These are phyloP conservation scores for Microtus agrestis DNA, from an alignment of 2,797 vertebrate species.

Conservation along the genomic window DNA sequence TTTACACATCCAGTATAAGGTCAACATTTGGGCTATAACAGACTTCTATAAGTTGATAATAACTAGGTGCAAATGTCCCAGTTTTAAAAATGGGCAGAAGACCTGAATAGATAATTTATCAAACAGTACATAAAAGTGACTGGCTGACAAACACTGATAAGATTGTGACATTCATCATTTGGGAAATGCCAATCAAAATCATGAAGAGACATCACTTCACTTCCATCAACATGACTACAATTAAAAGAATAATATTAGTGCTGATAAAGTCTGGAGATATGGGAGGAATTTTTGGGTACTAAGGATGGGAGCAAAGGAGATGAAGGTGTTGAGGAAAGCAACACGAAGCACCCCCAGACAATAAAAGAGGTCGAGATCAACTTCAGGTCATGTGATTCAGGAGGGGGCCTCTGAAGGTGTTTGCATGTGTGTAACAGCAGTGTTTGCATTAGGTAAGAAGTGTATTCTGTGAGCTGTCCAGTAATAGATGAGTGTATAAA, in stretches of 20 bases:
- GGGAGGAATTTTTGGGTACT: not conserved
- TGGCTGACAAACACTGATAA: not conserved
- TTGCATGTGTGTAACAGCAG: not conserved
- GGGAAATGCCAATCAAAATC: not conserved
- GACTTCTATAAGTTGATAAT: not conserved
- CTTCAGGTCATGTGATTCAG: not conserved
- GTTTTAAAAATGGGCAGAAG: not conserved
- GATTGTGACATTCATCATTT: not conserved
- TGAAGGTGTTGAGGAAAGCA: not conserved
- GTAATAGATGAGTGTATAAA: not conserved
- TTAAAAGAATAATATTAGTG: not conserved
- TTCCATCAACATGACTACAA: not conserved
- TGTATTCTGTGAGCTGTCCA: not conserved
- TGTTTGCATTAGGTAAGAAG: not conserved
- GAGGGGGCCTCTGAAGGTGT: not conserved
- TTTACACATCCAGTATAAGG: not conserved
- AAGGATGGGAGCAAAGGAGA: not conserved
- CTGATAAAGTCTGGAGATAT: not conserved
- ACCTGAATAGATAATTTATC: not conserved
- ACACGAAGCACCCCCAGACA: not conserved
- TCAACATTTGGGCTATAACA: not conserved
- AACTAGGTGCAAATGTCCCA: not conserved
- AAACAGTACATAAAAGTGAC: not conserved
- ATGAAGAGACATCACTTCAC: not conserved
- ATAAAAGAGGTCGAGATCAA: not conserved